Conservation (phyloP, 2,888 invertebrate genomes). For the Syrphus vitripennis region DNA sequence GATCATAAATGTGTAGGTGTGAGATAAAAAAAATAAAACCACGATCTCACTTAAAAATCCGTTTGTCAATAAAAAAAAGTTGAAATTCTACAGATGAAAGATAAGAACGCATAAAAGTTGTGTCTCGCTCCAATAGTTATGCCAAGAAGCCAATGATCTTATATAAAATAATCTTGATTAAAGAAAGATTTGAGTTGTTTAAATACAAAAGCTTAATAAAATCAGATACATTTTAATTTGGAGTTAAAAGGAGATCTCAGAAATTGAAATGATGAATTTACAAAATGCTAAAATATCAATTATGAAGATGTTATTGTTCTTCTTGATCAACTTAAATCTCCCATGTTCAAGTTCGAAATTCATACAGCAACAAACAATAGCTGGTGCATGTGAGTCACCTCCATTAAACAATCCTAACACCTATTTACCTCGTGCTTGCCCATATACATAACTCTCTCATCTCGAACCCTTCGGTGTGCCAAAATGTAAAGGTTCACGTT, state of each 20-base stretch:
- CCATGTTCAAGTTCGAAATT: not conserved
- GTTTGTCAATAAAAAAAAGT: not conserved
- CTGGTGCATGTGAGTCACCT: not conserved
- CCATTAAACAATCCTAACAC: not conserved
- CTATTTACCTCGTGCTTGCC: not conserved
- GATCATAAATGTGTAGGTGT: not conserved
- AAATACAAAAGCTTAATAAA: too few relatives aligned
- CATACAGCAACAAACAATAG: not conserved
- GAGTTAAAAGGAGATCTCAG: too few relatives aligned
- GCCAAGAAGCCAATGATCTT: not conserved
- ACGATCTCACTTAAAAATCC: not conserved
- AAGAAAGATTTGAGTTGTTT: not conserved
- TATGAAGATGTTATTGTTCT: not conserved
- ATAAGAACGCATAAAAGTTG: not conserved
- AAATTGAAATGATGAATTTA: too few relatives aligned
- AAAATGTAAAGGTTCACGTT: conserved; percentile 1
- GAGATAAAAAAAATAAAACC: not conserved
- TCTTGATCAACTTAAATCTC: not conserved
- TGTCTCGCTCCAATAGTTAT: not conserved
- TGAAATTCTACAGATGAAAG: not conserved
- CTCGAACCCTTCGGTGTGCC: not conserved
- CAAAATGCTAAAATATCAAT: too few relatives aligned
- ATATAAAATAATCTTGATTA: not conserved
- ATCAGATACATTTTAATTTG: too few relatives aligned
- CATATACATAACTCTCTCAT: not conserved